Base-by-base conservation (phyloP, 2,113 vertebrate genomes). In the Syrrhaptes paradoxus region DNA sequence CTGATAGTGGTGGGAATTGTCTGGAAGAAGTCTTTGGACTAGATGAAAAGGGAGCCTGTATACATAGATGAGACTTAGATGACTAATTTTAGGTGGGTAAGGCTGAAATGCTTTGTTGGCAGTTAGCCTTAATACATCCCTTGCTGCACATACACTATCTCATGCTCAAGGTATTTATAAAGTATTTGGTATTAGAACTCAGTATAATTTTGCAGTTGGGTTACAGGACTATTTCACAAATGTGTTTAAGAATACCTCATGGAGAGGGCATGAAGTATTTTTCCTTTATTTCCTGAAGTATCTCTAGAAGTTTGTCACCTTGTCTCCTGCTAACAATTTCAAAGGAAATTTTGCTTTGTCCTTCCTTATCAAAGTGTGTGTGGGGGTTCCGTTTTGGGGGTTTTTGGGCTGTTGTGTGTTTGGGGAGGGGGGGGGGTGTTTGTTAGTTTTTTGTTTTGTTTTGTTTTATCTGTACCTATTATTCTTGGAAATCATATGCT, bases 381-480 rank as follows among this genome's bases (percentile, higher is more conserved):
- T 1, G 4, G 1, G 2, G 8, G 11, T 22, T 31, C 3, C 17
- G 29, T 59, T 84, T 29, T 10, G 9, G 2, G 1, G 8, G 10
- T 15, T 32, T 18, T 10, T 14, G 6, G 1, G 3, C n/a, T n/a
- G 5, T 28, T 48, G 9, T 36, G 17, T 57, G 25, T 31, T 12
- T 34, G 34, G 9, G 20, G 26, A 14, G 6, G 13, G 36, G 36
- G 36, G 36, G 36, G n/a, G n/a, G n/a, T n/a, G 16, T 52, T 52
- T 9, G 13, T 52, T 22, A 26, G 4, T 1, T 36, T 31, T 63
- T 19, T 21, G 41, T 31, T 61, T 61, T 34, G 21, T 28, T 55
- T 63, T 32, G 3, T 12, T 48, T 29, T 45, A 25, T n/a, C 24
- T 55, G 5, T 54, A 55, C 8, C 4, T 38, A 18, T 2, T 57